A percentile compares a stretch with the other conserved stretches of the same genome.
phyloP scores from a whole-genome alignment of 1,140 invertebrate species.

The Aphidius ervi region DNA sequence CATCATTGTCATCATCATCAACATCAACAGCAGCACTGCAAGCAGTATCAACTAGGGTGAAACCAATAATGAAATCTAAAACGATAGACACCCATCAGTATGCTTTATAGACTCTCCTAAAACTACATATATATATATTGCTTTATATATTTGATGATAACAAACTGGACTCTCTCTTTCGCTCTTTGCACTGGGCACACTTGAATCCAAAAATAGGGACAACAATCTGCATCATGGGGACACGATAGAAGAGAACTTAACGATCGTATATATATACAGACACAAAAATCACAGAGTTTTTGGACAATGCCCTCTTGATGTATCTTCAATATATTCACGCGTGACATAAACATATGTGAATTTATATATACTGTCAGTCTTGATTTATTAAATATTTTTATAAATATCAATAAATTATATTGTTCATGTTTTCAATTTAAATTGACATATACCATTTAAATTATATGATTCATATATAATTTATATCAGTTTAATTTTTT shows the following conservation, averaged over 20 bases:
- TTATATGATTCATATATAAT: no score
- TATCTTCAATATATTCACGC: not conserved
- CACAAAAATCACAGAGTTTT: not conserved
- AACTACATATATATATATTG: not conserved
- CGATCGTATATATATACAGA: constrained; percentile 3
- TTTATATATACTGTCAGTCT: not conserved
- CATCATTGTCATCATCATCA: constrained; percentile 20
- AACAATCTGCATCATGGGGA: constrained; percentile 4
- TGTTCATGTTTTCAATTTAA: no score
- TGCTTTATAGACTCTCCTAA: not conserved
- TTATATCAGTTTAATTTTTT: no score
- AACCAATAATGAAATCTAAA: constrained; percentile 4
- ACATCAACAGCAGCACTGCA: not conserved
- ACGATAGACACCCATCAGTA: not conserved
- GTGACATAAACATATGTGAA: constrained; percentile 7
- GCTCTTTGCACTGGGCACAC: not conserved
- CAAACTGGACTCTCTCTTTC: constrained; percentile 12
- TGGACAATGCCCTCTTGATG: constrained; percentile 10
- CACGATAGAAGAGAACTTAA: constrained; percentile 19
- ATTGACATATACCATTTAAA: no score
- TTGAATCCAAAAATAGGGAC: not conserved
- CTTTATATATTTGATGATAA: constrained; percentile 12
- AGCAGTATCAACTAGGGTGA: not conserved
- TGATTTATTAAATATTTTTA: no score
- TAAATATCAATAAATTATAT: no score